phyloP scores from a whole-genome alignment of 2,797 vertebrate species.

The Sebastes cheni region DNA sequence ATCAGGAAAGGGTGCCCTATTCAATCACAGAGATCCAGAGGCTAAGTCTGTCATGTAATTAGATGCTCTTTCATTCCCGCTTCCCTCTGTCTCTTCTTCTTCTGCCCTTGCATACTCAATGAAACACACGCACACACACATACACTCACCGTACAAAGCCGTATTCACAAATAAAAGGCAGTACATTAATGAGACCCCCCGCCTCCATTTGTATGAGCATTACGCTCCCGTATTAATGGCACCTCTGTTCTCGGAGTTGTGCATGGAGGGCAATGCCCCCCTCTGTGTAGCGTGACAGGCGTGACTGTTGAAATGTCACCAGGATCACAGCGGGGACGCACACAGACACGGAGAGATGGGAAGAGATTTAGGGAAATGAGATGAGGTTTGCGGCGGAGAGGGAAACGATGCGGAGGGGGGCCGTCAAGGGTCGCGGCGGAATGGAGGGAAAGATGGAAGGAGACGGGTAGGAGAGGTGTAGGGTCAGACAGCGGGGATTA shows the following conservation, averaged over 20 bases:
- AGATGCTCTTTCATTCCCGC: slow-evolving; percentile 65
- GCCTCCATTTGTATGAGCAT: slow-evolving; percentile 30
- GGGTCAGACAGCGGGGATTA: slow-evolving; percentile 51
- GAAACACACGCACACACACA: slow-evolving; percentile 14
- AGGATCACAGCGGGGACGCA: slow-evolving; percentile 60
- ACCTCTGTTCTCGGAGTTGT: slow-evolving; percentile 22
- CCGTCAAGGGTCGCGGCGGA: not conserved
- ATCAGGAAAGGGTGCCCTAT: slow-evolving; percentile 54
- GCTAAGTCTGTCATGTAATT: slow-evolving; percentile 72
- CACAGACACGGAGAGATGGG: slow-evolving; percentile 21
- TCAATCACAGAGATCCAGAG: slow-evolving; percentile 67
- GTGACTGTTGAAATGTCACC: slow-evolving; percentile 80
- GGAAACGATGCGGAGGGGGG: slow-evolving; percentile 16
- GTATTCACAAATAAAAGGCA: slow-evolving; percentile 40
- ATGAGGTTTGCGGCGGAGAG: slow-evolving; percentile 4
- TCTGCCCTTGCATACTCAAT: slow-evolving; percentile 47
- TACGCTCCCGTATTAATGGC: slow-evolving; percentile 48
- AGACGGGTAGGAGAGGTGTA: not conserved
- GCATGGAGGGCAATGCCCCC: slow-evolving; percentile 23
- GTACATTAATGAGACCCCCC: slow-evolving; percentile 60
- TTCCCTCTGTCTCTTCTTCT: slow-evolving; percentile 26
- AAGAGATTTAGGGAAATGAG: slow-evolving; percentile 64
- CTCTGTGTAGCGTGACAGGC: slow-evolving; percentile 57
- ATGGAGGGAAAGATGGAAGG: not conserved
- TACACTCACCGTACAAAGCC: slow-evolving; percentile 12